Percentiles rank a stretch among this genome's conserved stretches.
Conservation (phyloP, 2,797 vertebrate genomes). For the Acridotheres tristis region DNA sequence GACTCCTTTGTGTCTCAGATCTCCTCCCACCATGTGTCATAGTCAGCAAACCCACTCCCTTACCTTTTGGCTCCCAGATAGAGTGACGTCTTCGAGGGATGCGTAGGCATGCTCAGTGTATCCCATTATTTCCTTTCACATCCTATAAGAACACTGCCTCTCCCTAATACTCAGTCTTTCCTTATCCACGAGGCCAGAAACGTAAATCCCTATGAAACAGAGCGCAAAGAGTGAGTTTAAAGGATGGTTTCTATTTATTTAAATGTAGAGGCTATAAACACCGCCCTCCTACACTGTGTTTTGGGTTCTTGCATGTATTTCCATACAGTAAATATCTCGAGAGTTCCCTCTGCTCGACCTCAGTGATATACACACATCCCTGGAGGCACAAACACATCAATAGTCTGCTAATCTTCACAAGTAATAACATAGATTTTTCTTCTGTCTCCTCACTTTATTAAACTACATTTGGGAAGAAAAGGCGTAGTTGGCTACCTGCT, state of each 20-base stretch:
- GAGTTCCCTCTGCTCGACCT: not conserved
- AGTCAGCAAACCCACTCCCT: conserved; percentile 71
- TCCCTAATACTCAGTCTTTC: conserved; percentile 37
- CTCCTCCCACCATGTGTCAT: conserved; percentile 63
- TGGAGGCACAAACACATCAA: not conserved
- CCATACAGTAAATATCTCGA: not conserved
- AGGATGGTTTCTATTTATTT: conserved; percentile 34
- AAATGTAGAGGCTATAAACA: conserved; percentile 1
- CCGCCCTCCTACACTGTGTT: not conserved
- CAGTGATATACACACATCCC: not conserved
- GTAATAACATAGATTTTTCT: not conserved
- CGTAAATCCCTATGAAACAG: not conserved
- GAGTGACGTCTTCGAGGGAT: conserved; percentile 58
- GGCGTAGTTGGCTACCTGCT: fast-evolving
- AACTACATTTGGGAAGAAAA: not conserved
- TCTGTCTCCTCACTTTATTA: not conserved
- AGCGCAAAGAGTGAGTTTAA: not conserved
- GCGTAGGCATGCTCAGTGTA: conserved; percentile 19
- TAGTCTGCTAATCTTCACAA: not conserved
- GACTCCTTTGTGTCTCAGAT: conserved; percentile 67
- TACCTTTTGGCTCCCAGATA: conserved; percentile 64
- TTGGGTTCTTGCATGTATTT: not conserved
- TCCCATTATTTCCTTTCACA: conserved; percentile 36
- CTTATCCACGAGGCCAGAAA: conserved; percentile 2
- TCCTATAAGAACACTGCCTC: conserved; percentile 44